Evolutionary conservation across 1,140 invertebrate species (phyloP).

Genomic region (Platyscapa corneri): DNA sequence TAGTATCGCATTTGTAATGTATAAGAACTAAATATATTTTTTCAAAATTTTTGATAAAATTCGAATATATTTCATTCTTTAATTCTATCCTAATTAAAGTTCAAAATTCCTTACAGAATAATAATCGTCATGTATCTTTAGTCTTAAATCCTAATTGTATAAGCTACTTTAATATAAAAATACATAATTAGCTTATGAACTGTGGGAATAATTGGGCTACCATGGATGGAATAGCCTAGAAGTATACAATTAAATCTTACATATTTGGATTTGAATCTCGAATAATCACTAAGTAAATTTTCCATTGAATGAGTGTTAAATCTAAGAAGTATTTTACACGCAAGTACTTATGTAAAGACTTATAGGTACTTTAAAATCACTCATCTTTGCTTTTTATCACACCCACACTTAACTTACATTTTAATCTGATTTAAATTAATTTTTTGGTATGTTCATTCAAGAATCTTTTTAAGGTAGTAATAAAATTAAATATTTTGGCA

Average conservation of each 20-base stretch:
- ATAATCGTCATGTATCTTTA: constrained; percentile 47
- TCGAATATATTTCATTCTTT: constrained; percentile 67
- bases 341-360: constrained; percentile 57
- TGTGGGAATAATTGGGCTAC: constrained; percentile 71
- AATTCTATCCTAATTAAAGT: constrained; percentile 66
- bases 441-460: constrained; percentile 60
- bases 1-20: constrained; percentile 67
- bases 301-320: constrained; percentile 64
- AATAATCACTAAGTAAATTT: constrained; percentile 63
- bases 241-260: constrained; percentile 72
- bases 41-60: constrained; percentile 71
- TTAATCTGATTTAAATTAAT: constrained; percentile 60
- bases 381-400: constrained; percentile 53
- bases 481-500: constrained; percentile 71
- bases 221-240: constrained; percentile 68
- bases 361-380: constrained; percentile 57
- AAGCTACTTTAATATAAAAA: constrained; percentile 75
- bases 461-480: constrained; percentile 57
- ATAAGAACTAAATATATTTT: constrained; percentile 69
- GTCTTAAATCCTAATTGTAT: constrained; percentile 60
- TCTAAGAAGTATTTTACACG: constrained; percentile 67
- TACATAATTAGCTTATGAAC: constrained; percentile 75
- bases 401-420: constrained; percentile 51
- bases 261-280: constrained; percentile 64
- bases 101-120: constrained; percentile 47